Base-by-base conservation (phyloP, 2,888 invertebrate genomes). In the Zele albiditarsus region DNA sequence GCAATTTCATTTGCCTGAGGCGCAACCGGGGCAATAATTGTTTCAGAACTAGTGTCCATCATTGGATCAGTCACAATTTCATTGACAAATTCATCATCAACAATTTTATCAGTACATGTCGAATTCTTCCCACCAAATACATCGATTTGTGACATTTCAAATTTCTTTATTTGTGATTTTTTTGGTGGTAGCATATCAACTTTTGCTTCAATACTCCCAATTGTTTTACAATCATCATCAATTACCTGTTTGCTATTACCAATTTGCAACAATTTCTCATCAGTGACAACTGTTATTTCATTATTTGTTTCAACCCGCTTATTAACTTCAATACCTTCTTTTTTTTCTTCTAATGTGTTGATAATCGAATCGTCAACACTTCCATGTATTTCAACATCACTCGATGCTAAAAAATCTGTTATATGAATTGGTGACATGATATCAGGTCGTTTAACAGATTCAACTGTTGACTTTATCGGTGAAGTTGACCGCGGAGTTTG, bases 101-200 rank as follows among this genome's bases (percentile, higher is more conserved):
- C 65, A 71, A 69, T 78, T 38, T 20, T 16, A 31, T 71, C 46
- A 42, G 3, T 46, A 10, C 6, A 33, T 2, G 58, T 31, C 25
- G 14, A 28, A 12, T 20, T 23, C 5, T 16, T 62, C n/a, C 14
- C 80, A 16, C 84, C 85, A 66, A 84, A 80, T 70, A 82, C 79
- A 80, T 88, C 86, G 60, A 85, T 80, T 77, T 87, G 86, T 0
- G 88, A 86, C 14, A 85, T 77, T 69, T 89, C 89, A 74, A 88
- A 88, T 69, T 88, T 88, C 72, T 89, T 89, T n/a, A 88, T 88
- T 70, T 88, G 88, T 2, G 86, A 88, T 33, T 88, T 88, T 63
- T 88, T 89, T 12, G 88, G 87, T 3, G 87, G 87, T 6, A 89
- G 70, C 23, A 67, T 28, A 10, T 78, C 79, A 46, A 78, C 71